These are phyloP conservation scores for Brachypalpus laphriformis DNA, from an alignment of 2,888 invertebrate species.

Conservation along the genomic window DNA sequence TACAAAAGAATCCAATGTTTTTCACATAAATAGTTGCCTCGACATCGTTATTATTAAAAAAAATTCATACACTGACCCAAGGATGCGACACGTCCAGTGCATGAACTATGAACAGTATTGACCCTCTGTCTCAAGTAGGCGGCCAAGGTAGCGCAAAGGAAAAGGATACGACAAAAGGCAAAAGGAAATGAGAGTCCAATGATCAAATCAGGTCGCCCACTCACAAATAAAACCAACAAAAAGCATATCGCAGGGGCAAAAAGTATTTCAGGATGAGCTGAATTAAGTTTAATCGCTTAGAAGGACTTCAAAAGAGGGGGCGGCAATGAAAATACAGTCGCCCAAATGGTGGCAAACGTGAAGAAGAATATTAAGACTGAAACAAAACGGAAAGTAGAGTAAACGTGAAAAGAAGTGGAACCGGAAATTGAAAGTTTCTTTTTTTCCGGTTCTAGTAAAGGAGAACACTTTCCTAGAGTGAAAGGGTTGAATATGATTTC, in stretches of 20 bases:
- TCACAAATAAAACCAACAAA: slow-evolving; percentile 8
- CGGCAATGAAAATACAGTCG: no score
- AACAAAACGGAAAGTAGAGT: slow-evolving; percentile 34
- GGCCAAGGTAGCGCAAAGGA: not conserved
- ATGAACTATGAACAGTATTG: slow-evolving; percentile 11
- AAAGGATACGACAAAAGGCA: slow-evolving; percentile 8
- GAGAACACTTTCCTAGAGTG: not conserved
- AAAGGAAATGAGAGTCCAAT: slow-evolving; percentile 52
- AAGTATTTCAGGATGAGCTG: slow-evolving; percentile 32
- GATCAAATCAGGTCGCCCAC: slow-evolving; percentile 58
- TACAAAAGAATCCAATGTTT: slow-evolving; percentile 6
- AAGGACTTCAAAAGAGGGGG: slow-evolving; percentile 50
- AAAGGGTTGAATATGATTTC: slow-evolving; percentile 12
- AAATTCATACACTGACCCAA: slow-evolving; percentile 2
- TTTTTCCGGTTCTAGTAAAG: slow-evolving; percentile 13
- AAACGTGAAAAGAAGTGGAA: slow-evolving; percentile 43
- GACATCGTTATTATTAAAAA: slow-evolving; percentile 3
- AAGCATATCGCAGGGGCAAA: slow-evolving; percentile 15
- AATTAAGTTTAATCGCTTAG: slow-evolving; percentile 65
- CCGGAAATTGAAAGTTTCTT: slow-evolving; percentile 62
- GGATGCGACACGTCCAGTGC: slow-evolving; percentile 40
- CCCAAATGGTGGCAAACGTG: slow-evolving; percentile 5
- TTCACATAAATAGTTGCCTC: slow-evolving; percentile 28
- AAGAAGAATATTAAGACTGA: no score
- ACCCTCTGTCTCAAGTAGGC: not conserved